Evolutionary conservation across 2,113 vertebrate species (phyloP).

Genomic region (Archocentrus centrarchus): DNA sequence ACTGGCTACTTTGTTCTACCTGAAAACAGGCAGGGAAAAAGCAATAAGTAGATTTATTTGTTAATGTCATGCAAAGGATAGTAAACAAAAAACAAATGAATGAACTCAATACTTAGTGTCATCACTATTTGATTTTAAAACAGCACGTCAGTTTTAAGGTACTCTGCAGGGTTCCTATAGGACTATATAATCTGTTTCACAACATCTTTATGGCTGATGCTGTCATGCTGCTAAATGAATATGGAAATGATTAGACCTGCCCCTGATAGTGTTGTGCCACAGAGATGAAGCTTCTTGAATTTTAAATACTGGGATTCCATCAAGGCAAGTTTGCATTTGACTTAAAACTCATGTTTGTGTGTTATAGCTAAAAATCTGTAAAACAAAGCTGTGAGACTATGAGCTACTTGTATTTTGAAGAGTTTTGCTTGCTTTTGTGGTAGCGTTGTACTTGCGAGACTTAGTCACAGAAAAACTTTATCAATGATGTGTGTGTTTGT

Average conservation of each 20-base stretch:
- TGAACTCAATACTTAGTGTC: too few species aligned
- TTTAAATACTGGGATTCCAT: background rate
- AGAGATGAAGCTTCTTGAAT: background rate
- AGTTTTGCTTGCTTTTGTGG: background rate
- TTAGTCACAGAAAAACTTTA: background rate
- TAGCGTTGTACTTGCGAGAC: background rate
- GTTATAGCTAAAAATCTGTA: background rate
- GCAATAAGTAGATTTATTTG: background rate
- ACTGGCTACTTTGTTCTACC: background rate
- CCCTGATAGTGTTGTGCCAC: background rate
- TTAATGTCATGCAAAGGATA: too few species aligned
- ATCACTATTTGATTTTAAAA: too few species aligned
- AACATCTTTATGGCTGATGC: background rate
- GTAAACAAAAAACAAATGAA: too few species aligned
- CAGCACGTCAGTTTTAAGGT: background rate
- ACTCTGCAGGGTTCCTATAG: background rate
- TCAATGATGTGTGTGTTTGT: background rate
- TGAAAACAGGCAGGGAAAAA: background rate
- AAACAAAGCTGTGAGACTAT: background rate
- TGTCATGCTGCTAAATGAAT: constrained; percentile 7
- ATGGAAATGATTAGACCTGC: background rate
- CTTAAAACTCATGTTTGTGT: background rate
- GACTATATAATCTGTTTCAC: background rate
- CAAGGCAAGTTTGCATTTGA: background rate
- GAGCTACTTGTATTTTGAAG: background rate